These are phyloP conservation scores for Trogon melanurus DNA, from an alignment of 2,113 vertebrate species.

Conservation along the genomic window DNA sequence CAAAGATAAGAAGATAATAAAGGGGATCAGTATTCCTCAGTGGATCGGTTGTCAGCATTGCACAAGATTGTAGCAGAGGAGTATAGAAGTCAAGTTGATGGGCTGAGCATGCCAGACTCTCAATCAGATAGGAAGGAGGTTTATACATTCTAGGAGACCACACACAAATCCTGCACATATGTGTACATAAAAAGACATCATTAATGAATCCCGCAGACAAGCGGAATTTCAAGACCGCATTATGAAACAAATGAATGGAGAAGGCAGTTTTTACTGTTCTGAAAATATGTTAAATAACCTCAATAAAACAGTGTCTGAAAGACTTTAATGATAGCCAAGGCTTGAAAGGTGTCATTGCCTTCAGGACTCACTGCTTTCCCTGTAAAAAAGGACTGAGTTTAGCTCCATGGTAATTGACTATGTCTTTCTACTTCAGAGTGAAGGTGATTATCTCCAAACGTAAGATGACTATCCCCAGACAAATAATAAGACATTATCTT, in stretches of 20 bases:
- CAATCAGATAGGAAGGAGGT: neutral
- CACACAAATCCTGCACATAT: neutral
- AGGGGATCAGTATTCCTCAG: neutral
- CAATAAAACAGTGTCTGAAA: neutral
- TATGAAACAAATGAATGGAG: neutral
- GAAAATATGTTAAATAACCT: neutral
- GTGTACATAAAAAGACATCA: neutral
- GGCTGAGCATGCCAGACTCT: neutral
- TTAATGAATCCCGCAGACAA: conserved; percentile 10
- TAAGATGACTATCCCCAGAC: neutral
- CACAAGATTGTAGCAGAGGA: neutral
- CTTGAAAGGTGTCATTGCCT: neutral
- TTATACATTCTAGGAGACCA: neutral
- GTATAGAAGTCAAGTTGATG: neutral
- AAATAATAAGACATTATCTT: conserved; percentile 53
- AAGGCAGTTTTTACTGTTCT: neutral
- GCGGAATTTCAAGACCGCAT: neutral
- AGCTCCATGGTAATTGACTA: neutral
- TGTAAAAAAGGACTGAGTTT: conserved; percentile 4
- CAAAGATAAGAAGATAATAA: neutral
- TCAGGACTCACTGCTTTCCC: neutral
- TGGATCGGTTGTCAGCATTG: neutral
- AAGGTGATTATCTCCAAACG: conserved; percentile 52
- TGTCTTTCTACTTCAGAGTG: conserved; percentile 4
- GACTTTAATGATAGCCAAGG: neutral